A percentile compares a stretch with the other conserved stretches of the same genome.
phyloP scores from a whole-genome alignment of 2,113 vertebrate species.

The Myanophis thanlyinensis region DNA sequence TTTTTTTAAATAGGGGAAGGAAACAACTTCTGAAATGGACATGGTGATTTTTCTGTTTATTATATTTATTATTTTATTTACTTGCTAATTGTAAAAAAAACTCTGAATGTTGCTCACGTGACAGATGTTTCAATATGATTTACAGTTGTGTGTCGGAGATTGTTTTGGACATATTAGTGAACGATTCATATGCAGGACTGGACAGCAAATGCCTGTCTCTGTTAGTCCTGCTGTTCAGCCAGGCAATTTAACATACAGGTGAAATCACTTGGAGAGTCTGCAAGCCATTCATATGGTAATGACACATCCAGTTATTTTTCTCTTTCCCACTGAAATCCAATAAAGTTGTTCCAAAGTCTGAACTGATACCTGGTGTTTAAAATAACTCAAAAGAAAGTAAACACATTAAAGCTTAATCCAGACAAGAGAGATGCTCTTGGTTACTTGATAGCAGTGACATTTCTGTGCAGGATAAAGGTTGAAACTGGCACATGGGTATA shows the following conservation, averaged over 20 bases:
- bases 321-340: neutral
- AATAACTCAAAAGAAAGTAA: neutral
- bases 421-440: neutral
- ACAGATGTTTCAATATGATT: neutral
- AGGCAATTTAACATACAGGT: neutral
- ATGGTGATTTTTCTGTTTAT: neutral
- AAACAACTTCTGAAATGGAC: neutral
- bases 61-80: neutral
- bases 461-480: rapidly evolving
- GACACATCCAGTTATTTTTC: neutral
- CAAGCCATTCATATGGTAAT: neutral
- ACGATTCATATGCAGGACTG: neutral
- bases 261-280: neutral
- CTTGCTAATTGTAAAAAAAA: neutral
- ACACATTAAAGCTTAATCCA: neutral
- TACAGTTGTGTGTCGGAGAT: neutral
- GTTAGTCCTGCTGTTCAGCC: neutral
- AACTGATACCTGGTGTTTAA: neutral
- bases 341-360: neutral
- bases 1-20: neutral
- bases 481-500: neutral
- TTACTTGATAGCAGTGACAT: neutral
- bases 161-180: neutral
- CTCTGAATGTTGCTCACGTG: neutral
- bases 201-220: neutral